phyloP scores from a whole-genome alignment of 1,140 invertebrate species.

The Drosophila ohnishii region DNA sequence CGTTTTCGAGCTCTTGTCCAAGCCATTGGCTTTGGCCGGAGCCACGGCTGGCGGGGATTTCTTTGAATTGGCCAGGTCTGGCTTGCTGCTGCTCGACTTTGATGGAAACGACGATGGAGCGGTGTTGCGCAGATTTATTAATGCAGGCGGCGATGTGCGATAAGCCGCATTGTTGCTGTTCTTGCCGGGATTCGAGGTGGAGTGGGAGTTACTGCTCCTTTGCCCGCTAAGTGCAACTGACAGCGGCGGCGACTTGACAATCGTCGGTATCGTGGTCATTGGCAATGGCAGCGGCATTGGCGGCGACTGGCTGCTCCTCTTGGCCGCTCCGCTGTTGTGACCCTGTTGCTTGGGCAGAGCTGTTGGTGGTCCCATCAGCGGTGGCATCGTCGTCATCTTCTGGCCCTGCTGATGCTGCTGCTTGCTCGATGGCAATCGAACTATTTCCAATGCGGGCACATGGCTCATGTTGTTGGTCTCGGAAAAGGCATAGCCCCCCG shows the following conservation, averaged over 20 bases:
- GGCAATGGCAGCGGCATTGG: slow-evolving; percentile 40
- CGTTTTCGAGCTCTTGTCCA: slow-evolving; percentile 62
- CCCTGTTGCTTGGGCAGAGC: slow-evolving; percentile 36
- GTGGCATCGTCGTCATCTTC: slow-evolving; percentile 29
- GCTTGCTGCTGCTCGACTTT: slow-evolving; percentile 41
- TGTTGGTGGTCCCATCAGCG: slow-evolving; percentile 62
- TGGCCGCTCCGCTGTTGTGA: slow-evolving; percentile 10
- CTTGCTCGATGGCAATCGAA: slow-evolving; percentile 50
- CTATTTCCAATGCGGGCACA: slow-evolving; percentile 69
- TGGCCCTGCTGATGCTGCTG: slow-evolving; percentile 3
- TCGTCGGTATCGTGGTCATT: slow-evolving; percentile 56
- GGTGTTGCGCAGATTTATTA: slow-evolving; percentile 71
- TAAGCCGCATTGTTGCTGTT: slow-evolving; percentile 53
- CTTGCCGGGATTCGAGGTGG: slow-evolving; percentile 11
- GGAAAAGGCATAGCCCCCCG: background rate
- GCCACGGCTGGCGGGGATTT: slow-evolving; percentile 35
- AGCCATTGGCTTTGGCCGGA: slow-evolving; percentile 62
- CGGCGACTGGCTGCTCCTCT: slow-evolving; percentile 33
- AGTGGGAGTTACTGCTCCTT: slow-evolving; percentile 10
- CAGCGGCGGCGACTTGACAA: slow-evolving; percentile 70
- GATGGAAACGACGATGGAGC: slow-evolving; percentile 45
- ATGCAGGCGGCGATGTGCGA: slow-evolving; percentile 76
- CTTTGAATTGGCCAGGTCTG: slow-evolving; percentile 57
- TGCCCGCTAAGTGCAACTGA: slow-evolving; percentile 58
- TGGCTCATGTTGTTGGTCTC: slow-evolving; percentile 19